These are phyloP conservation scores for Argyrosomus regius DNA, from an alignment of 2,797 vertebrate genomes.

Conservation along the genomic window DNA sequence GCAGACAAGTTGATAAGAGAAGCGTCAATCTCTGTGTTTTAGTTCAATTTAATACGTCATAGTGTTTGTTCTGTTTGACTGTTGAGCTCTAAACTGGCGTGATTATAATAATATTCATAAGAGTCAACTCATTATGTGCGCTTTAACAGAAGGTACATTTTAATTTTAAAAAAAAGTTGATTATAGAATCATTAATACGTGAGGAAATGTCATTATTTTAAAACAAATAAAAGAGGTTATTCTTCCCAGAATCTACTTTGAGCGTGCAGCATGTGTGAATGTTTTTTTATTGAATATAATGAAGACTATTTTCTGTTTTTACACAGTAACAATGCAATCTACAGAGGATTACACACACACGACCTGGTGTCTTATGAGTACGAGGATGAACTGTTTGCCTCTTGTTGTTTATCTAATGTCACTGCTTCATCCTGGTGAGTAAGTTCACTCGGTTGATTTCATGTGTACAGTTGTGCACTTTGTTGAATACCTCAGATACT, in stretches of 20 bases:
- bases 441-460: not conserved
- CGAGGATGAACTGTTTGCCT: conserved; percentile 31
- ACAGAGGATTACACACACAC: not conserved
- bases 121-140: not conserved
- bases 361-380: not conserved
- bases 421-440: conserved; percentile 45
- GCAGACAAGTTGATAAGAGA: not conserved
- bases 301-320: not conserved
- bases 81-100: not conserved
- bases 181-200: not conserved
- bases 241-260: not conserved
- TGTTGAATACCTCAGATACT: not conserved
- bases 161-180: too few relatives aligned
- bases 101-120: not conserved
- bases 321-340: not conserved
- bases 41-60: not conserved
- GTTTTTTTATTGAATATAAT: not conserved
- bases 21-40: not conserved
- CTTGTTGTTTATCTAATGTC: not conserved
- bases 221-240: not conserved
- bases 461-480: not conserved
- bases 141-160: not conserved
- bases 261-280: too few relatives aligned
- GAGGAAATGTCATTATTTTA: not conserved
- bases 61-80: not conserved